Evolutionary conservation across 2,113 vertebrate species (phyloP).

Genomic region (Sander lucioperca): DNA sequence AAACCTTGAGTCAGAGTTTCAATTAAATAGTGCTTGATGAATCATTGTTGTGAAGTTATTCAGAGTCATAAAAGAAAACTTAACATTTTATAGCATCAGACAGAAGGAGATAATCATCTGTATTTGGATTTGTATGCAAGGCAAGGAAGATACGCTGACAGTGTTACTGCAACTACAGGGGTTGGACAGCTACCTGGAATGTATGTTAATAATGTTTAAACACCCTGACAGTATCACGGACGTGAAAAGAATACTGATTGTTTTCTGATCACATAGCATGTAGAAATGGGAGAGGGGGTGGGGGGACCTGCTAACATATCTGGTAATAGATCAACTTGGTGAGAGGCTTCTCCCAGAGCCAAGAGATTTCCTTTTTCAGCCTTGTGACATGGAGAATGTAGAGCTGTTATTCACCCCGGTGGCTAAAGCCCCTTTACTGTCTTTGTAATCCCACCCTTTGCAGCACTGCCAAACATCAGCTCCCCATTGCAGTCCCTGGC

Average conservation of each 20-base stretch:
- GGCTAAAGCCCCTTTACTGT: slow-evolving; percentile 35
- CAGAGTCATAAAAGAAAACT: slow-evolving; percentile 48
- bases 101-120: slow-evolving; percentile 42
- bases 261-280: slow-evolving; percentile 34
- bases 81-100: slow-evolving; percentile 40
- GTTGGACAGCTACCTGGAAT: slow-evolving; percentile 39
- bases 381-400: slow-evolving; percentile 14
- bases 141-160: slow-evolving; percentile 5
- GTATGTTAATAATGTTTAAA: slow-evolving; percentile 37
- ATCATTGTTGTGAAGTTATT: slow-evolving; percentile 54
- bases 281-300: background rate
- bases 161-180: slow-evolving; percentile 13
- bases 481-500: slow-evolving; percentile 42
- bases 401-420: slow-evolving; percentile 21
- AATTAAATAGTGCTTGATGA: slow-evolving; percentile 59
- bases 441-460: slow-evolving; percentile 49
- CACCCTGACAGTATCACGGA: slow-evolving; percentile 27
- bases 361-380: slow-evolving; percentile 39
- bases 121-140: slow-evolving; percentile 44
- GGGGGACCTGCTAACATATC: slow-evolving; percentile 10
- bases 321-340: slow-evolving; percentile 18
- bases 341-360: slow-evolving; percentile 9
- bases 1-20: slow-evolving; percentile 50
- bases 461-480: slow-evolving; percentile 31
- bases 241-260: slow-evolving; percentile 8